These are phyloP conservation scores for Trichonephila inaurata DNA, from an alignment of 1,140 invertebrate species.

Conservation along the genomic window DNA sequence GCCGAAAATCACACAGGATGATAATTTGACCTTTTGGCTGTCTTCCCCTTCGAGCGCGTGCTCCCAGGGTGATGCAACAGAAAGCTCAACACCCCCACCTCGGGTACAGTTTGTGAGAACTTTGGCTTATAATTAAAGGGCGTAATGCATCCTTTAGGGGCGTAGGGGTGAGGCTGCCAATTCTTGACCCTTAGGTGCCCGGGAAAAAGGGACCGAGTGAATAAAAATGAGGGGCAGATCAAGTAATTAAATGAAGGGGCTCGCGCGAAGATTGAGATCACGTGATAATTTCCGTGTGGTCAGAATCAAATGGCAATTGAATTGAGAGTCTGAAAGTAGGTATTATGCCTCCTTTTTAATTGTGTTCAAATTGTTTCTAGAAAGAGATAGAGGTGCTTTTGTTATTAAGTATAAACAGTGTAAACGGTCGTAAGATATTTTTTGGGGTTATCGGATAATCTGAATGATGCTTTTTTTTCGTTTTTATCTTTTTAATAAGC, in stretches of 20 bases:
- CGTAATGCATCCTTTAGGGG: conserved; percentile 45
- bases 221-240: conserved; percentile 40
- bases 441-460: too few relatives aligned
- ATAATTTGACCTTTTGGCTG: conserved; percentile 36
- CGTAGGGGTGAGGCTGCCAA: conserved; percentile 43
- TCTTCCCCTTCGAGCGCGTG: neutral
- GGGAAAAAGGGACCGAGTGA: conserved; percentile 2
- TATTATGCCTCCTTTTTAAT: neutral
- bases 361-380: neutral
- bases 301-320: neutral
- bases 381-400: neutral
- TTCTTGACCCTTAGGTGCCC: conserved; percentile 46
- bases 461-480: too few relatives aligned
- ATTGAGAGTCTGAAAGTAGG: neutral
- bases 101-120: neutral
- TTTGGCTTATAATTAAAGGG: conserved; percentile 59
- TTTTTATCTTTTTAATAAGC: too few relatives aligned
- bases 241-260: conserved; percentile 14
- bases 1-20: conserved; percentile 37
- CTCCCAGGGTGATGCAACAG: conserved; percentile 28
- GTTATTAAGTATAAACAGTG: neutral
- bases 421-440: too few relatives aligned
- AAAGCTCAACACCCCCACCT: conserved; percentile 16
- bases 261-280: neutral
- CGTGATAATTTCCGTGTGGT: neutral